phyloP scores from a whole-genome alignment of 2,888 invertebrate genomes.

The Apoderus coryli region DNA sequence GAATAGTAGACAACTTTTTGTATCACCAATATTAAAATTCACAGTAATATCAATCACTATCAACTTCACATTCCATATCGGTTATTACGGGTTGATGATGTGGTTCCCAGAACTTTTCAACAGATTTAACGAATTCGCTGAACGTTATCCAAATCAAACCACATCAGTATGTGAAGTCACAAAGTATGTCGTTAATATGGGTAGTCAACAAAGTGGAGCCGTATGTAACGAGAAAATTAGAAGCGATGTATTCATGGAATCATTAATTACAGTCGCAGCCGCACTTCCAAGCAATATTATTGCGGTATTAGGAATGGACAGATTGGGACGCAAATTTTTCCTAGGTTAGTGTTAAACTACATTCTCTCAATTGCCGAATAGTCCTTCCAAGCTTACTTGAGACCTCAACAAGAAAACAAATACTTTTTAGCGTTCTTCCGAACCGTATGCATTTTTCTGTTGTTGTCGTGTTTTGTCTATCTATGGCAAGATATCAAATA shows the following conservation, averaged over 20 bases:
- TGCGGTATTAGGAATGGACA: conserved; percentile 69
- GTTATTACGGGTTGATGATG: conserved; percentile 93
- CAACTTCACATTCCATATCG: conserved; percentile 88
- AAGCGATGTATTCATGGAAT: conserved; percentile 70
- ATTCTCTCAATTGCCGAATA: too few species aligned
- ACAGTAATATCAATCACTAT: conserved; percentile 75
- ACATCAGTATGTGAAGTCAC: conserved; percentile 67
- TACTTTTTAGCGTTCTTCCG: too few species aligned
- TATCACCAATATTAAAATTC: conserved; percentile 68
- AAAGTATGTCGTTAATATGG: conserved; percentile 49
- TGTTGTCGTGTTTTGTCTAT: too few species aligned
- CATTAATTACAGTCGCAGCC: conserved; percentile 72
- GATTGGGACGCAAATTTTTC: conserved; percentile 72
- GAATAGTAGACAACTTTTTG: conserved; percentile 69
- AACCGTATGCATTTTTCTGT: too few species aligned
- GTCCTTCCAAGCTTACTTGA: too few species aligned
- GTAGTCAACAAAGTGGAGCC: conserved; percentile 38
- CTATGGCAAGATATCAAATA: too few species aligned
- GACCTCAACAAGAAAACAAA: too few species aligned
- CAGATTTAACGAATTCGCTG: conserved; percentile 69
- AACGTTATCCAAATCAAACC: conserved; percentile 47
- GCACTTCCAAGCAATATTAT: conserved; percentile 75
- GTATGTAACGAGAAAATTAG: conserved; percentile 51
- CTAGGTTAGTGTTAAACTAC: conserved; percentile 44
- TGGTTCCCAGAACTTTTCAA: conserved; percentile 94